Conservation (phyloP, 2,797 vertebrate genomes). For the Allobates femoralis region DNA sequence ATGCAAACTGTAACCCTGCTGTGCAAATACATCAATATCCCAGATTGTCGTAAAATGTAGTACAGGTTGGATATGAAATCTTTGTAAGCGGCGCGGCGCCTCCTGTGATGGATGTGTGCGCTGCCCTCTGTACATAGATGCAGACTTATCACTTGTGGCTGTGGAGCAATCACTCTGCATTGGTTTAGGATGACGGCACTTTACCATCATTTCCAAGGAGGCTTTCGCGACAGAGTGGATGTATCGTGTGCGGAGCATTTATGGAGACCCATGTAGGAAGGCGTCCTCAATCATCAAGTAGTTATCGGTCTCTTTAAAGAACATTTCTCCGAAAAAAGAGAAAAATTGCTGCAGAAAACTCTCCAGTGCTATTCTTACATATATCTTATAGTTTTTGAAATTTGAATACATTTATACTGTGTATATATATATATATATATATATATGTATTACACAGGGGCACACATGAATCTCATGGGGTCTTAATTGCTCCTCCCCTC, state of each 20-base stretch:
- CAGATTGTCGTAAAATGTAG: background rate
- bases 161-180: background rate
- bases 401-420: no score
- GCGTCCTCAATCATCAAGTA: background rate
- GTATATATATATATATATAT: no score
- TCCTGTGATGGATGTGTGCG: background rate
- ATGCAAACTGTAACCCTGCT: constrained; percentile 1
- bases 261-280: background rate
- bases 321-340: background rate
- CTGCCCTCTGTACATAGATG: background rate
- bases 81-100: no score
- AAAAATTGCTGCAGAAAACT: background rate
- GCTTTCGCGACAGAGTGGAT: background rate
- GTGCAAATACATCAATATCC: background rate
- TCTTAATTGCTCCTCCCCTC: no score
- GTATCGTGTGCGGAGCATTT: background rate
- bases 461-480: no score
- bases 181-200: background rate
- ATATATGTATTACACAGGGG: no score
- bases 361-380: background rate
- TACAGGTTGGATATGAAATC: background rate
- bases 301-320: background rate
- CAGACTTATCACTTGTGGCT: background rate
- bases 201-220: background rate
- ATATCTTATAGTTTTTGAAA: no score